Conservation (phyloP, 1,140 invertebrate genomes). For the Drosophila dunni region DNA sequence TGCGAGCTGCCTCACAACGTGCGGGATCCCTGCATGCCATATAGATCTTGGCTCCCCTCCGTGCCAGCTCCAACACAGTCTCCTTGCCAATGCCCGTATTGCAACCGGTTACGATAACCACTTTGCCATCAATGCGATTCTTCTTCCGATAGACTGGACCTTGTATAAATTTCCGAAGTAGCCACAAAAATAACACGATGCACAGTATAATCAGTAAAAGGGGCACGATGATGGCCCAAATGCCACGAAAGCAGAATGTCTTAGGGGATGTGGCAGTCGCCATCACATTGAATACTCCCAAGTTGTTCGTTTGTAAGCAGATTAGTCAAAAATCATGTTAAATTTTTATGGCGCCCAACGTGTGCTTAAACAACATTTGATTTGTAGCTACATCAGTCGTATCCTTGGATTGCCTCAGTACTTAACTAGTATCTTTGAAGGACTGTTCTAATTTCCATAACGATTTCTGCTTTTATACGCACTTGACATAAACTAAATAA, state of each 20-base stretch:
- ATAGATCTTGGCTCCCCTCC: constrained; percentile 91
- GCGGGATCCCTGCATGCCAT: constrained; percentile 94
- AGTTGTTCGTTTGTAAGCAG: too few species aligned
- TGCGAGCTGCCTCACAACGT: constrained; percentile 88
- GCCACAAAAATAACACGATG: neutral
- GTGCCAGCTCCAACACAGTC: constrained; percentile 91
- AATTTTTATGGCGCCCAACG: neutral
- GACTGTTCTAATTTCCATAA: neutral
- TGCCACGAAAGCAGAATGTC: neutral
- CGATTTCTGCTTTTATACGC: constrained; percentile 1
- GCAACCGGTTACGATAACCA: constrained; percentile 88
- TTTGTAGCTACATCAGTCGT: too few species aligned
- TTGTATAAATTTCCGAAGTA: constrained; percentile 62
- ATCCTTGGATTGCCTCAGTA: too few species aligned
- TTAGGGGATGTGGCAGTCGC: neutral
- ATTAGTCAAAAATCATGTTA: too few species aligned
- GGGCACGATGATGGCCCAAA: neutral
- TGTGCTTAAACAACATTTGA: neutral
- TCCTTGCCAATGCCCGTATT: constrained; percentile 96
- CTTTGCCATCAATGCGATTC: constrained; percentile 83
- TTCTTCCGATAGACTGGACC: constrained; percentile 72
- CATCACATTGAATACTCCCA: too few species aligned
- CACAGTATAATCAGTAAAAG: neutral
- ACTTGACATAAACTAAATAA: neutral
- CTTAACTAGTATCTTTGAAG: too few species aligned